Base-by-base conservation (phyloP, 64 coral and sea anemone genomes). In the Montipora foliosa region DNA sequence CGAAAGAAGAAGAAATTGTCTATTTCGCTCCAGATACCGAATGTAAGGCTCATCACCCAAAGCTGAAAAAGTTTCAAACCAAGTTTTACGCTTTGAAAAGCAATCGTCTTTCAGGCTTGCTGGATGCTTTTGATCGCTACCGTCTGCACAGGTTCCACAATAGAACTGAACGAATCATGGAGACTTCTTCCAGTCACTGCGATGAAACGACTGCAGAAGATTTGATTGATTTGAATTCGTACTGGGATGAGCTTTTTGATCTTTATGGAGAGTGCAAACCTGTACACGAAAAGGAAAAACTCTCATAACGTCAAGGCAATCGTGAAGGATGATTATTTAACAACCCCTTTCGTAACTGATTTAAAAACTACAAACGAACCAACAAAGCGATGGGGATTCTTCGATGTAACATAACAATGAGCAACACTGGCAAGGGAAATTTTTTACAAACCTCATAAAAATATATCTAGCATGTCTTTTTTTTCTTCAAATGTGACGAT, bases 201-300 rank as follows among this genome's bases (percentile, higher is more conserved):
- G 82, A 50, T 5, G 82, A 49, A 22, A 10, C 45, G 3, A 5
- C 14, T 1, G 7, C 48, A 0, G 0, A 70, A 13, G 82, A 86
- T 86, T 86, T 86, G 8, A 62, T 29, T 29, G 22, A 82, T 21
- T 82, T 62, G 8, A 50, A 86, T 11, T 53, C 3, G 8, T n/a
- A 68, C 45, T 86, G 82, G 82, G 66, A 86, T 51, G 19, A 72
- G 50, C 62, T 86, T 19, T 86, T 71, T 50, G 82, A 86, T 44
- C 46, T 72, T 44, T 71, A 71, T 17, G 82, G 64, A 49, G 44
- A 72, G 19, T 72, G 57, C 52, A 64, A 82, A 29, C 55, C 80
- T 62, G 4, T 4, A 8, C 25, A 15, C 59, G 19, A 81, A 59
- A 7, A 53, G 13, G 4, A 11, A 8, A 57, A 47, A 49, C 44